Base-by-base conservation (phyloP, 2,888 invertebrate species). In the Cremastinae sp. region DNA sequence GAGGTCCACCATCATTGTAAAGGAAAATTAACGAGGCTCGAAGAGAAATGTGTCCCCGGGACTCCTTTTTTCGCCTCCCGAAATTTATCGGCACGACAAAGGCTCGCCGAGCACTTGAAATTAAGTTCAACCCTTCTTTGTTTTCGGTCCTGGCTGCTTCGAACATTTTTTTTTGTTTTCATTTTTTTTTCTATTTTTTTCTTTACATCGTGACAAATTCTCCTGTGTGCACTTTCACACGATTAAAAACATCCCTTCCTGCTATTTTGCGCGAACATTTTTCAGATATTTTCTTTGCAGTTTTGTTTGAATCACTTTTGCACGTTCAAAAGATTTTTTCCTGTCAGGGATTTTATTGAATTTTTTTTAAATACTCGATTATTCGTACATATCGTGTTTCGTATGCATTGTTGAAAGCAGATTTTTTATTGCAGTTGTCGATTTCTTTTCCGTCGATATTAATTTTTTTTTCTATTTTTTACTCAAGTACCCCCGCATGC, bases 11-110 rank as follows among this genome's bases (percentile, higher is more conserved):
- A 64, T 72, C 39, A 71, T 71, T 62, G 56, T 62, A 18, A 58
- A 56, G 37, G 64, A 56, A 58, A 64, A 72, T 64, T 58, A 72
- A 72, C 56, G 71, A 56, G 45, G 16, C 37, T 37, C 14, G 47
- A 7, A 22, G 51, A 64, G 41, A 53, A 64, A 68, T 68, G 56
- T 56, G 14, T 55, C 20, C 41, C 14, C 28, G 53, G 53, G 41
- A 65, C 65, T 22, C 53, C 22, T 35, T 41, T 58, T 58, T 35
- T 47, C 37, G n/a, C 18, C 49, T 14, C 1, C 47, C 35, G 47
- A 56, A 66, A 66, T 66, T 66, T 47, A 66, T 66, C 28, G 43
- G 43, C 16, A 28, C 28, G 28, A 28, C 55, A 9, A n/a, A 14
- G 53, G 41, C 12, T 22, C 61, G 5, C 37, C 14, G 35, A 35